A percentile compares a stretch with the other conserved stretches of the same genome.
Evolutionary conservation across 2,797 vertebrate genomes (phyloP).

Genomic region (Urocyon cinereoargenteus): DNA sequence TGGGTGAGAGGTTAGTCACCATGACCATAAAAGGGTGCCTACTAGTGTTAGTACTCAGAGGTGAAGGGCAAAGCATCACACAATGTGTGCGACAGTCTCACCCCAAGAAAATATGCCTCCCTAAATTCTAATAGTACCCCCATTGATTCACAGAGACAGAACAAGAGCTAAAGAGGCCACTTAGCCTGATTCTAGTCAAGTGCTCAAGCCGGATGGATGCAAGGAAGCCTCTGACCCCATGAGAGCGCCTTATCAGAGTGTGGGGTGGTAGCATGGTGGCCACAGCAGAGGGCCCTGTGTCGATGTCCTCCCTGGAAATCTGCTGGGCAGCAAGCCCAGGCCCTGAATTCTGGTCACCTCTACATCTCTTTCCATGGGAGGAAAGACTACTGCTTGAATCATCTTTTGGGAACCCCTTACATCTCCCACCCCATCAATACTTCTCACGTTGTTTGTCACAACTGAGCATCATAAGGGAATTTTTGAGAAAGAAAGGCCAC

Average conservation of each 20-base stretch:
- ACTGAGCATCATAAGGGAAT: background rate
- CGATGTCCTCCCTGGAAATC: background rate
- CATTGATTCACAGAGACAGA: background rate
- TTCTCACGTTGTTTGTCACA: background rate
- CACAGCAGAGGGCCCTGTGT: fast-evolving
- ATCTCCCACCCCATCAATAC: background rate
- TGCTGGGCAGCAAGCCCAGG: background rate
- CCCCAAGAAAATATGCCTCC: background rate
- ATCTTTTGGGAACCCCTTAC: background rate
- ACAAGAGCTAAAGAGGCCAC: background rate
- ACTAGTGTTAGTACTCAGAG: background rate
- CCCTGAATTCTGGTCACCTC: background rate
- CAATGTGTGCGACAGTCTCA: background rate
- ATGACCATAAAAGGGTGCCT: background rate
- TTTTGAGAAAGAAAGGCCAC: background rate
- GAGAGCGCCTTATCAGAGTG: background rate
- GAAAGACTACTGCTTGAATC: background rate
- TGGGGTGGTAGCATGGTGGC: fast-evolving
- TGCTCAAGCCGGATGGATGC: background rate
- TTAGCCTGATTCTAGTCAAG: background rate
- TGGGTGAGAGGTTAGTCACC: background rate
- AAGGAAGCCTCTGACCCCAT: background rate
- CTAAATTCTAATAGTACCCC: background rate
- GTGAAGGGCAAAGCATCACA: background rate
- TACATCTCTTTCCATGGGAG: background rate